phyloP scores from a whole-genome alignment of 2,888 invertebrate genomes.

The Lepeophtheirus nordmannii region DNA sequence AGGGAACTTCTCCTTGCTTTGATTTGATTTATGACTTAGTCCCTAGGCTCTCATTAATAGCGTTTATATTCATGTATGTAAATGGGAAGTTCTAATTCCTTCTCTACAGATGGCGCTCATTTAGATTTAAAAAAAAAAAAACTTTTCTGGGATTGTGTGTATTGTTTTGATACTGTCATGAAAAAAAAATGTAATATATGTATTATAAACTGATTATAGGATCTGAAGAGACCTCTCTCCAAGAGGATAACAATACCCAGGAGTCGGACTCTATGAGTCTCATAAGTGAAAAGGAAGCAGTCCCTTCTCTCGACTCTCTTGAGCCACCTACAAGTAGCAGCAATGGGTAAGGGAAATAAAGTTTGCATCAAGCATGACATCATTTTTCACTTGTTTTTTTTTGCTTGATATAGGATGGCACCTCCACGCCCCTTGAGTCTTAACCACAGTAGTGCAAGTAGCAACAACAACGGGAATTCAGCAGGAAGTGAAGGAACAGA shows the following conservation, averaged over 20 bases:
- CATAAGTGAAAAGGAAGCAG: neutral
- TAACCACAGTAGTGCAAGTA: neutral
- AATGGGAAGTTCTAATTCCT: neutral
- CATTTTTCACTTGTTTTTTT: neutral
- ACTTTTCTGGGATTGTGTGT: neutral
- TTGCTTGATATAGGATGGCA: neutral
- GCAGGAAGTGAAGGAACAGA: neutral
- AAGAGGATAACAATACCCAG: neutral
- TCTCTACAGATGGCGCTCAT: neutral
- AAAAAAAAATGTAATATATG: neutral
- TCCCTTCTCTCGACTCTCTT: neutral
- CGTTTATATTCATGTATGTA: no score
- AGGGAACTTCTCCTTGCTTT: no score
- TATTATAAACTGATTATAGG: neutral
- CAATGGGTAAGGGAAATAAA: conserved; percentile 11
- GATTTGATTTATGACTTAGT: no score
- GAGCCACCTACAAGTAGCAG: neutral
- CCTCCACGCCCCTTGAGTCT: neutral
- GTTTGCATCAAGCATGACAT: neutral
- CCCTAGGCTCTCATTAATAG: no score
- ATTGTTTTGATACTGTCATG: neutral
- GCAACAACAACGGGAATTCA: no score
- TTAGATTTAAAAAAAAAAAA: neutral
- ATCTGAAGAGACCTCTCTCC: neutral
- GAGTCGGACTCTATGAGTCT: neutral